Conservation (phyloP, 2,797 vertebrate genomes). For the Dermochelys coriacea region DNA sequence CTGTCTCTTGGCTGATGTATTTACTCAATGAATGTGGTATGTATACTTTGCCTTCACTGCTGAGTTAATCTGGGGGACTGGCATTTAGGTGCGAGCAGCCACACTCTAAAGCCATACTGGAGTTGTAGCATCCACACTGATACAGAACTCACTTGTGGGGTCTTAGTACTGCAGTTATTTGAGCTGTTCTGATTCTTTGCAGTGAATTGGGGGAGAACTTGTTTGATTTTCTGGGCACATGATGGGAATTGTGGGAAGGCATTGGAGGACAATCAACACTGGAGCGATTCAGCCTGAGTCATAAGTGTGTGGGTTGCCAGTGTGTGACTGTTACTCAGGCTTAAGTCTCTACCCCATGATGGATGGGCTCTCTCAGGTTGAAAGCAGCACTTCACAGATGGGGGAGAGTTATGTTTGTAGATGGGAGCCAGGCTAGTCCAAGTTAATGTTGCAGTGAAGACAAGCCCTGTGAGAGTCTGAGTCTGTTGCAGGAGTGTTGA, state of each 20-base stretch:
- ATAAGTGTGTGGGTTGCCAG: neutral
- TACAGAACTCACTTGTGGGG: neutral
- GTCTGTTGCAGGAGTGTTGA: neutral
- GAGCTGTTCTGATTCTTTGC: neutral
- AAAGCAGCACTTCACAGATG: neutral
- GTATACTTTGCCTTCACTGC: neutral
- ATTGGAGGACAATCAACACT: neutral
- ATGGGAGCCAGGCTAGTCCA: neutral
- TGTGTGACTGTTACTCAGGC: neutral
- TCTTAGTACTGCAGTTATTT: accelerated
- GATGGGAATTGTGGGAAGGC: neutral
- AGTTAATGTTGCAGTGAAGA: neutral
- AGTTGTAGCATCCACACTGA: neutral
- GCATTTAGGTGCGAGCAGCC: neutral
- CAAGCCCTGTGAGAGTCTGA: neutral
- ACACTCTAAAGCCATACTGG: neutral
- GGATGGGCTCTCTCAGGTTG: neutral
- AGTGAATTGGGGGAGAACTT: neutral
- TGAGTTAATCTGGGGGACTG: neutral
- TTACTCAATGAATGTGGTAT: neutral
- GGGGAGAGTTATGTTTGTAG: neutral
- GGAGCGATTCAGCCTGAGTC: neutral
- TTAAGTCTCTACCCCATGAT: neutral
- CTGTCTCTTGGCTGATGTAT: neutral
- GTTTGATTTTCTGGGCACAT: neutral